Evolutionary conservation across 2,888 invertebrate genomes (phyloP), one percentile per base, ranked within the genome.

Genomic region (Diadegma fenestrale): DNA sequence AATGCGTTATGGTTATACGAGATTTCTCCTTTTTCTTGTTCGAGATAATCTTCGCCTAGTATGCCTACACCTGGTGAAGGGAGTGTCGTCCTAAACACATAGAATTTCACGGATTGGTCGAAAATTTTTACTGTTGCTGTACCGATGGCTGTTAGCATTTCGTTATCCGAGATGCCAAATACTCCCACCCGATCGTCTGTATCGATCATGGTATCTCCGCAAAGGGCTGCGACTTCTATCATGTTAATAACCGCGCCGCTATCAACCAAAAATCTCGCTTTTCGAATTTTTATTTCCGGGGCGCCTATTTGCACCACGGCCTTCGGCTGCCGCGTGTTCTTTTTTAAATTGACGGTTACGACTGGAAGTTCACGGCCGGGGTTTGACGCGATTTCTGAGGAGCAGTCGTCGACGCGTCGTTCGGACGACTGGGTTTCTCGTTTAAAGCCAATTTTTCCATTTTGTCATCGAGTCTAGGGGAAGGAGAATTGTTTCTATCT

Each of bases 371-470:
- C 54, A 54, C 54, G 2, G 54, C n/a, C 3, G 17, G 17, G 7
- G 26, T 61, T 30, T 10, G 63, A 26, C 63, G 63, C 63, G 63
- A 63, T 63, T 63, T 33, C 17, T 63, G 63, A 1, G 14, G 63
- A 63, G 63, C 63, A 37, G 66, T 10, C 68, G 17, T 41, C 43
- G 72, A 64, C 77, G 37, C 69, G 71, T 82, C 64, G 43, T 51
- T 82, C 48, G 10, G 68, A 41, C 26, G 43, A 30, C 68, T 41
- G 68, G 37, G 22, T 14, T 19, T 45, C 68, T 26, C 14, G 68
- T 68, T 43, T 68, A 68, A 68, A 68, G 66, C 10, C 43, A 14
- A 41, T n/a, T 64, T 19, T 68, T 17, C 6, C n/a, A n/a, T 63
- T 17, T n/a, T 5, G n/a, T 19, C 68, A 22, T 12, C 17, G 19